These are phyloP conservation scores for Callimorpha dominula DNA, from an alignment of 2,888 invertebrate species.

Conservation along the genomic window DNA sequence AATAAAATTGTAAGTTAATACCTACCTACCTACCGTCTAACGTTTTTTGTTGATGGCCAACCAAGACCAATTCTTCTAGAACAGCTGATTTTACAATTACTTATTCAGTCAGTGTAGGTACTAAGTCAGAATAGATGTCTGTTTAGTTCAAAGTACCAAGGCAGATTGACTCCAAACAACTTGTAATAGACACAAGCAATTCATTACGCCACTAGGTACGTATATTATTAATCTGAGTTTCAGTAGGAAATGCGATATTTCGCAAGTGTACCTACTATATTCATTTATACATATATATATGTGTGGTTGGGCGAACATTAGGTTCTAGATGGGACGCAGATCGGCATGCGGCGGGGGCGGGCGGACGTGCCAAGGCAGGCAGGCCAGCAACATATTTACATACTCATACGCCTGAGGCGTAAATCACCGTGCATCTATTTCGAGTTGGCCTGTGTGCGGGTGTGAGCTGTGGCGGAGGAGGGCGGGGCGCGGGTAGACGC, in stretches of 20 bases:
- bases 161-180: background rate
- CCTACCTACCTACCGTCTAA: constrained; percentile 12
- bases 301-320: constrained; percentile 50
- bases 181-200: background rate
- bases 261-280: background rate
- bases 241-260: background rate
- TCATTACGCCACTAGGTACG: background rate
- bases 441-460: constrained; percentile 78
- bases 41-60: constrained; percentile 28
- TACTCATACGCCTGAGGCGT: constrained; percentile 84
- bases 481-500: constrained; percentile 79
- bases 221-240: background rate
- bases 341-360: constrained; percentile 75
- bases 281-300: constrained; percentile 15
- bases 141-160: background rate
- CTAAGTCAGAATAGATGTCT: background rate
- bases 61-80: constrained; percentile 18
- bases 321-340: constrained; percentile 62
- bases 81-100: constrained; percentile 36
- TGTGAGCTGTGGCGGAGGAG: constrained; percentile 61
- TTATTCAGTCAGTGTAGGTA: background rate
- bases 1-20: constrained; percentile 35
- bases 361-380: constrained; percentile 85
- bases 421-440: constrained; percentile 86
- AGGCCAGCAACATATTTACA: constrained; percentile 79